Evolutionary conservation across 2,113 vertebrate genomes (phyloP).

Genomic region (Syrrhaptes paradoxus): DNA sequence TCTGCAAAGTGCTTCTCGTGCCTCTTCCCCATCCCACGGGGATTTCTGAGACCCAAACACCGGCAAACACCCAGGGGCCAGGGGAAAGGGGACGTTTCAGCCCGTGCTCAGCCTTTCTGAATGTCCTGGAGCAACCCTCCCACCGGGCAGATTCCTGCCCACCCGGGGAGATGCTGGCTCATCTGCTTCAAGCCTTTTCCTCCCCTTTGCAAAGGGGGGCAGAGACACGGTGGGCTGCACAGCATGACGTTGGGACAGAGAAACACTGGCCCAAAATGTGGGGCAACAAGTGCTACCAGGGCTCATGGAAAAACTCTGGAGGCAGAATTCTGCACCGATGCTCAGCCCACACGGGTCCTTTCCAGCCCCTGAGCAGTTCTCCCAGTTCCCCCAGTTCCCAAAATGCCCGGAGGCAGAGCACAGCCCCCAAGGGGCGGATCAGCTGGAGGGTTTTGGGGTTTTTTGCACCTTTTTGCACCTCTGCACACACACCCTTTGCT

Average conservation of each 20-base stretch:
- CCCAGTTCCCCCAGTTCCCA: background rate
- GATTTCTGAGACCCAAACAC: background rate
- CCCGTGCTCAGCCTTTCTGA: background rate
- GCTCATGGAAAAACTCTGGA: background rate
- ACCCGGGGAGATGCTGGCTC: background rate
- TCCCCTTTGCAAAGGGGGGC: background rate
- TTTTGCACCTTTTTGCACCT: background rate
- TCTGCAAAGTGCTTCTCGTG: background rate
- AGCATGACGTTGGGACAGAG: background rate
- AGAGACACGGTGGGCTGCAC: background rate
- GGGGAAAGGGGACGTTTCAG: too few species aligned
- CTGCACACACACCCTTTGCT: background rate
- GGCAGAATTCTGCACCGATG: background rate
- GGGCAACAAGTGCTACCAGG: too few species aligned
- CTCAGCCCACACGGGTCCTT: accelerated
- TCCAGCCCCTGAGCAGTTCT: background rate
- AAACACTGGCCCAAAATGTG: background rate
- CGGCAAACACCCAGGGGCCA: background rate
- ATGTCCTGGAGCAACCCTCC: too few species aligned
- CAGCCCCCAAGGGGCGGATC: background rate
- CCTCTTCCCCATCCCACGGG: background rate
- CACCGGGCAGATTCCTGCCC: background rate
- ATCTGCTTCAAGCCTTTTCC: background rate
- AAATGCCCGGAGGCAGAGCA: accelerated
- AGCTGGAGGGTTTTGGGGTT: background rate